Conservation (phyloP, 2,888 invertebrate species). For the Uropetala carovei region DNA sequence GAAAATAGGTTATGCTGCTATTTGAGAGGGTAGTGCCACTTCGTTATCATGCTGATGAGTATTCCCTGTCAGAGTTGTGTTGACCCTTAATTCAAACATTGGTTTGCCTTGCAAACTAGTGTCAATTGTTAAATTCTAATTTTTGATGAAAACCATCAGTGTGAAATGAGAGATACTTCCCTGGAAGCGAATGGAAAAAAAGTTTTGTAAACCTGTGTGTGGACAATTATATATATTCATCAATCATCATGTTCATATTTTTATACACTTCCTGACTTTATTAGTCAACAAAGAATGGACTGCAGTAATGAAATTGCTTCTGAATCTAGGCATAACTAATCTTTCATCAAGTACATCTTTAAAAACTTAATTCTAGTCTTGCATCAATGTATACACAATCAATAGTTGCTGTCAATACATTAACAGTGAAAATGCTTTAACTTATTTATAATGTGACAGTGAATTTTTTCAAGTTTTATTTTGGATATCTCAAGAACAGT, state of each 20-base stretch:
- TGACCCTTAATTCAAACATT: conserved; percentile 1
- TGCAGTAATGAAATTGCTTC: conserved; percentile 41
- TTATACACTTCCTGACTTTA: conserved; percentile 53
- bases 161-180: conserved; percentile 29
- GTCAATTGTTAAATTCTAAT: conserved; percentile 2
- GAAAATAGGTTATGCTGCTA: conserved; percentile 25
- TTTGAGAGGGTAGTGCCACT: conserved; percentile 44
- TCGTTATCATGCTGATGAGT: conserved; percentile 59
- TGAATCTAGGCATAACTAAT: background rate
- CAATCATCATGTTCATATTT: conserved; percentile 61
- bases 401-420: conserved; percentile 4
- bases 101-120: conserved; percentile 33
- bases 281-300: conserved; percentile 42
- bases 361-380: conserved; percentile 44
- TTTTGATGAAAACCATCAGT: conserved; percentile 50
- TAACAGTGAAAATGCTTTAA: conserved; percentile 1
- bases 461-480: background rate
- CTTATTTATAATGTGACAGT: background rate
- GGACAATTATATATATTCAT: conserved; percentile 48
- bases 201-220: conserved; percentile 37
- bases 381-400: conserved; percentile 38
- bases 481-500: background rate
- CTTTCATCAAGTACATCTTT: conserved; percentile 13
- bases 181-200: conserved; percentile 21
- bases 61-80: conserved; percentile 23